A percentile compares a stretch with the other conserved stretches of the same genome.
Evolutionary conservation across 1,140 invertebrate species (phyloP).

Genomic region (Lethrus apterus): DNA sequence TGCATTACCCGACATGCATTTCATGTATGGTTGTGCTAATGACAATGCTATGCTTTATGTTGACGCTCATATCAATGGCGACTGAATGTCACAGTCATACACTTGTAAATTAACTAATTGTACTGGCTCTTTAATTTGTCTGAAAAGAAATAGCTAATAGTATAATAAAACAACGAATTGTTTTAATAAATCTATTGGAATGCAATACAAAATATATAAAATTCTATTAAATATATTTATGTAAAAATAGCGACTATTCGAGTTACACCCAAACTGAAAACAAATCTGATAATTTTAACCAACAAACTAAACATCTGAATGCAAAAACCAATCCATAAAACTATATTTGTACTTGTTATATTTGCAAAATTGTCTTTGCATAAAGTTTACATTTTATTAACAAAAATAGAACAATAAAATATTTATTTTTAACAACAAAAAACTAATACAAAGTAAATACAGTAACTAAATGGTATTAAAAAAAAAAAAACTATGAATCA

Average conservation of each 20-base stretch:
- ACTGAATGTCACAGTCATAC: too few species aligned
- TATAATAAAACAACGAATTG: too few species aligned
- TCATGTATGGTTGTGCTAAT: too few species aligned
- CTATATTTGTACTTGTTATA: conserved; percentile 13
- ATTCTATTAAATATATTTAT: not conserved
- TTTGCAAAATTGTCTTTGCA: conserved; percentile 9
- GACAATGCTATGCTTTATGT: too few species aligned
- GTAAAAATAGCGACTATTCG: conserved; percentile 2
- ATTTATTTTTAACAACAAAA: not conserved
- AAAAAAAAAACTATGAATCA: not conserved
- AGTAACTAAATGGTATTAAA: not conserved
- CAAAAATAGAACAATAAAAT: not conserved
- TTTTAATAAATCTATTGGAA: conserved; percentile 1
- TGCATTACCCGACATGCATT: too few species aligned
- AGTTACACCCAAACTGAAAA: not conserved
- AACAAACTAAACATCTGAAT: not conserved
- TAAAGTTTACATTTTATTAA: conserved; percentile 1
- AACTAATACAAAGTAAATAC: not conserved
- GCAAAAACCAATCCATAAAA: conserved; percentile 12
- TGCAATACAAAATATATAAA: conserved; percentile 13
- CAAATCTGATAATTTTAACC: not conserved
- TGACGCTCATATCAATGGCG: too few species aligned
- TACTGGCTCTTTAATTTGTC: too few species aligned
- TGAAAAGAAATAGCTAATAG: too few species aligned
- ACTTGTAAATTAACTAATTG: too few species aligned